Evolutionary conservation across 1,140 invertebrate species (phyloP), one percentile per base, ranked within the genome.

Genomic region (Phortica variegata): DNA sequence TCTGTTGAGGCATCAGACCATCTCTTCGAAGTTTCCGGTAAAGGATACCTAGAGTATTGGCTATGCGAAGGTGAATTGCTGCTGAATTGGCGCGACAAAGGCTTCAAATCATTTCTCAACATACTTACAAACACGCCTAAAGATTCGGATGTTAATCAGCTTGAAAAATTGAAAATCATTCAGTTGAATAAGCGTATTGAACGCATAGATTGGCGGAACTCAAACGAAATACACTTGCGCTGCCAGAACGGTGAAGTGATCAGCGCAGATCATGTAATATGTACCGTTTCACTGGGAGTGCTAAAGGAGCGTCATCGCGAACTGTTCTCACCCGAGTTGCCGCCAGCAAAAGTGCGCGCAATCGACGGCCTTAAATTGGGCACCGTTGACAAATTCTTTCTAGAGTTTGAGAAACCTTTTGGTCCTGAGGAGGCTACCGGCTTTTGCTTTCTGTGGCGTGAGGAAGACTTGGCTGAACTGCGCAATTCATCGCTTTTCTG

Each of bases 361-460:
- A 87, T 88, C 16, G 76, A 84, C 65, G 80, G 80, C n/a, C 69
- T 91, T 1, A 83, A 83, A 10, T 80, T 88, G 52, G 88, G 87
- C 29, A 83, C 83, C 2, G 81, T 90, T 1, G 83, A 89, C 60
- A 91, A 91, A 76, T 83, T 94, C 41, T 90, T 87, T 56, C 59
- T 90, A 15, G 81, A 86, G 65, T 90, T 86, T 55, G 61, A 80
- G 2, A 63, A 78, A 33, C 77, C 77, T 18, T 89, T 87, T 80
- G 85, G 86, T 82, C 79, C 81, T 2, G 60, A 79, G 31, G 69
- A 77, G 26, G 73, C 56, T 41, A 61, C 61, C 33, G 77, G 72
- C 33, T 81, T 79, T 49, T 68, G 63, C 45, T 78, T 83, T 18
- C 56, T 84, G 3, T 85, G 84, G 83, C 69, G 61, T 1, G 62